Evolutionary conservation across 2,888 invertebrate genomes (phyloP).

Genomic region (Epinotia ramella): DNA sequence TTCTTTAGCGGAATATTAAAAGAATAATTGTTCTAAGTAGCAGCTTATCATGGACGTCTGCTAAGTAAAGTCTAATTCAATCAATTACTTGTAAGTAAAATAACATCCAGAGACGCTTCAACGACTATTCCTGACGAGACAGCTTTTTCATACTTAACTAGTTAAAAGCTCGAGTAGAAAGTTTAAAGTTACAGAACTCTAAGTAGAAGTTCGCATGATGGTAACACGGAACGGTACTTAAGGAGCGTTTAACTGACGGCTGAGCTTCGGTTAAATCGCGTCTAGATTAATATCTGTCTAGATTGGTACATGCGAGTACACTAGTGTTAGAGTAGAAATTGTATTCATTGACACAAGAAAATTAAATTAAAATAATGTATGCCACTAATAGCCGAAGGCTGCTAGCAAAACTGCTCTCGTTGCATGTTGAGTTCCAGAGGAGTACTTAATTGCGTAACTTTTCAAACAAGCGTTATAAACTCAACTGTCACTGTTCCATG

Average conservation of each 20-base stretch:
- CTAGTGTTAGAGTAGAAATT: not conserved
- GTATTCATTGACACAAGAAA: not conserved
- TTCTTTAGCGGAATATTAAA: no score
- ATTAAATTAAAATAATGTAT: no score
- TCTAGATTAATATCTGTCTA: constrained; percentile 43
- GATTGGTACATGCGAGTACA: constrained; percentile 26
- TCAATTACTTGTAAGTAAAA: not conserved
- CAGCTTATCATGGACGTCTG: no score
- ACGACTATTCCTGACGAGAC: not conserved
- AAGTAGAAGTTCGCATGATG: constrained; percentile 4
- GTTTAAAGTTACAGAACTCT: constrained; percentile 9
- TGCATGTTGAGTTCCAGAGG: no score
- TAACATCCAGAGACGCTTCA: not conserved
- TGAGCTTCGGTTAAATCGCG: constrained; percentile 18
- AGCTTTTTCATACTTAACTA: constrained; percentile 8
- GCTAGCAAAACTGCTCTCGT: no score
- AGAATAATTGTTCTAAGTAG: no score
- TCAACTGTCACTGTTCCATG: no score
- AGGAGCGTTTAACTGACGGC: constrained; percentile 21
- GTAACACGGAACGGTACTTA: constrained; percentile 28
- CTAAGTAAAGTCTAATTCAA: no score
- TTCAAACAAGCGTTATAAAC: no score
- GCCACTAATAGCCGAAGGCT: no score
- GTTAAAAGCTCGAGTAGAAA: constrained; percentile 3
- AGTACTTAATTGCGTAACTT: no score